Evolutionary conservation across 2,797 vertebrate genomes (phyloP).

Genomic region (Poecile montanus): DNA sequence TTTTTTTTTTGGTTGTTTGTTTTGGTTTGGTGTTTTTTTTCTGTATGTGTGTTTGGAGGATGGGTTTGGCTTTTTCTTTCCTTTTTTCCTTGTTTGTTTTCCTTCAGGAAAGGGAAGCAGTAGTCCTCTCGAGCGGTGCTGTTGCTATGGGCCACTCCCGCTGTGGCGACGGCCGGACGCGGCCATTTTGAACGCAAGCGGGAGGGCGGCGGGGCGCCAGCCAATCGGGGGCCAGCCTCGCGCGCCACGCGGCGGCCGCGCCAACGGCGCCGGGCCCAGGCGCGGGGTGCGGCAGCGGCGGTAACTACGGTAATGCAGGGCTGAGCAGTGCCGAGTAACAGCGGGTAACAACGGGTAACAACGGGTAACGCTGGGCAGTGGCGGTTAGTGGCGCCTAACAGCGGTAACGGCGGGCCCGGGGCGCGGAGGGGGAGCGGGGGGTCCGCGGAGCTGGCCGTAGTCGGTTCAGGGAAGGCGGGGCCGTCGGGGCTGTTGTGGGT

Average conservation of each 20-base stretch:
- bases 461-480: background rate
- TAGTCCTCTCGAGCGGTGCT: rapidly evolving
- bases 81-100: background rate
- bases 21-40: background rate
- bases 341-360: background rate
- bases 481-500: background rate
- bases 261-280: background rate
- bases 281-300: background rate
- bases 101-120: background rate
- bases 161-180: rapidly evolving
- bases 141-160: background rate
- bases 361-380: background rate
- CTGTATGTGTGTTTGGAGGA: too few relatives aligned
- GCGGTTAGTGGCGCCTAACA: background rate
- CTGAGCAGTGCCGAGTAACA: background rate
- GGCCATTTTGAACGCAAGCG: background rate
- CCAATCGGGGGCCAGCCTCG: background rate
- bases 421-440: background rate
- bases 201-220: background rate
- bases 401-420: too few relatives aligned
- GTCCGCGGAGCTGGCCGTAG: too few relatives aligned
- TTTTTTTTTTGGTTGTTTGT: too few relatives aligned
- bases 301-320: background rate
- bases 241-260: background rate
- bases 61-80: too few relatives aligned